These are phyloP conservation scores for Vespertilio murinus DNA, from an alignment of 2,797 vertebrate species.

Conservation along the genomic window DNA sequence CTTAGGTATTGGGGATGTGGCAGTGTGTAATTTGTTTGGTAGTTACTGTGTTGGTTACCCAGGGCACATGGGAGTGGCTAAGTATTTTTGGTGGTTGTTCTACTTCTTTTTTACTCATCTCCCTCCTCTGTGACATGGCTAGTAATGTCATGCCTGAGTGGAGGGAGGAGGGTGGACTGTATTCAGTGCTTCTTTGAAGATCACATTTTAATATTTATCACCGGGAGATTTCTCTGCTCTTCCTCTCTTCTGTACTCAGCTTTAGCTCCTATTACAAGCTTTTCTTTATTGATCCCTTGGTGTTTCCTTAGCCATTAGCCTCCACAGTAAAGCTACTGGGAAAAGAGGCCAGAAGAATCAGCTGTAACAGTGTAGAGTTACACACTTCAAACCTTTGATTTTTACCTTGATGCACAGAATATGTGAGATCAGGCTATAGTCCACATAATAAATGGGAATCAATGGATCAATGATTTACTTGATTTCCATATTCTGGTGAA, in stretches of 20 bases:
- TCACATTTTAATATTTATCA: slow-evolving; percentile 41
- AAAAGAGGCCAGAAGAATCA: slow-evolving; percentile 18
- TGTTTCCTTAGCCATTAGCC: slow-evolving; percentile 34
- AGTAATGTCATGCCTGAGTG: neutral
- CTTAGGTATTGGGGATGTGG: neutral
- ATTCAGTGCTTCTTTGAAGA: slow-evolving; percentile 13
- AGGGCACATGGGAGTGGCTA: neutral
- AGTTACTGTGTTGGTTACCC: slow-evolving; percentile 26
- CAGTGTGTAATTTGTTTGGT: neutral
- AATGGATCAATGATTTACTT: neutral
- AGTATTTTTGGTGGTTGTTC: slow-evolving; percentile 41
- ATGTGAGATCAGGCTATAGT: neutral
- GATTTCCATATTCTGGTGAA: neutral
- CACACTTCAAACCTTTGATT: neutral
- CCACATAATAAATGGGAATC: neutral
- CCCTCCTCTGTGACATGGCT: neutral
- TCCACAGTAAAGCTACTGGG: neutral
- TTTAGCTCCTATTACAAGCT: slow-evolving; percentile 26
- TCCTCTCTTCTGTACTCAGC: neutral
- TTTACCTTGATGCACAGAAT: slow-evolving; percentile 5
- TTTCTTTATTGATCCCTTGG: neutral
- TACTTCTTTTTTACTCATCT: slow-evolving; percentile 1
- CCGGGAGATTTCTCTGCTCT: slow-evolving; percentile 9
- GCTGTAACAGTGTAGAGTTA: neutral
- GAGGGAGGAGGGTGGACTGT: neutral